A percentile compares a stretch with the other conserved stretches of the same genome.
phyloP scores from a whole-genome alignment of 1,140 invertebrate species.

The Acyrthosiphon pisum region DNA sequence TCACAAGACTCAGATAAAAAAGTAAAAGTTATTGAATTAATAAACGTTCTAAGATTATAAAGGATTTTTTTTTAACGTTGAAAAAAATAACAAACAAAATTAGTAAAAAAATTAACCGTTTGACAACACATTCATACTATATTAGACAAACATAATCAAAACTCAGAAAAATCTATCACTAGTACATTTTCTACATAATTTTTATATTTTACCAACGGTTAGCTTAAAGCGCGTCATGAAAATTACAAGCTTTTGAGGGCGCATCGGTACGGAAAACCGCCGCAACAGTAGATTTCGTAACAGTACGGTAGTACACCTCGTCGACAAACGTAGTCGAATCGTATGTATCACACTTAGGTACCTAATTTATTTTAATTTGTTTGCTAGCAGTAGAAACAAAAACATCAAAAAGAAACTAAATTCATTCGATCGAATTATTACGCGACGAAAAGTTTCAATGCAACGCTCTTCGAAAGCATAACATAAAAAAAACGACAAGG shows the following conservation, averaged over 20 bases:
- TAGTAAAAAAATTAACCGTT: background rate
- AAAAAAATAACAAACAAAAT: background rate
- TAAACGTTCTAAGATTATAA: background rate
- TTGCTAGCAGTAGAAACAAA: background rate
- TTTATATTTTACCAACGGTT: background rate
- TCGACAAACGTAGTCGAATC: conserved; percentile 26
- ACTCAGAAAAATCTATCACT: background rate
- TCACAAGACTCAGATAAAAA: background rate
- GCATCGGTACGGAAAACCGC: conserved; percentile 9
- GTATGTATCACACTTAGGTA: background rate
- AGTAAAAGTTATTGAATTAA: background rate
- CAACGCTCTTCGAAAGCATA: background rate
- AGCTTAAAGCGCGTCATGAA: background rate
- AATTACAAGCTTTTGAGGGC: background rate
- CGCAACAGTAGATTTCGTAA: background rate
- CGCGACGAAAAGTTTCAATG: background rate
- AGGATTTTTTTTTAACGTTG: background rate
- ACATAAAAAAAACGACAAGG: background rate
- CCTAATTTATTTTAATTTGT: background rate
- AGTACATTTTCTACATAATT: background rate
- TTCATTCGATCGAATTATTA: background rate
- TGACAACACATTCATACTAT: background rate
- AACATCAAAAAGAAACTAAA: background rate
- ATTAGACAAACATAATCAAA: background rate
- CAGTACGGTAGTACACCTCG: conserved; percentile 4